Percentiles rank a stretch among this genome's conserved stretches.
phyloP scores from a whole-genome alignment of 2,113 vertebrate genomes.

The Bothrops jararaca region DNA sequence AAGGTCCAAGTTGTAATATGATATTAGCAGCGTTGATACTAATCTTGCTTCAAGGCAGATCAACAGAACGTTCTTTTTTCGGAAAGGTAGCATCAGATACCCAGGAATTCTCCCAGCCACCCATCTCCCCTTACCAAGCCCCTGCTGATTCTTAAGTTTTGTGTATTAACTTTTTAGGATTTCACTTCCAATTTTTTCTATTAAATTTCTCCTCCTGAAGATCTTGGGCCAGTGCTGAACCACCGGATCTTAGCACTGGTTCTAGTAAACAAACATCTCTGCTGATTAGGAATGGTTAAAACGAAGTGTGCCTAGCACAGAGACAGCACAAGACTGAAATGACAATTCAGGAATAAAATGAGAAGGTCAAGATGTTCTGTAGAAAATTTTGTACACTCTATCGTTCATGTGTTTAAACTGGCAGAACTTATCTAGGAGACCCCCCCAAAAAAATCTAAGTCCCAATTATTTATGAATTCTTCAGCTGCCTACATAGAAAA shows the following conservation, averaged over 20 bases:
- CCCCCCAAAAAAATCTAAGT: neutral
- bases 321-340: neutral
- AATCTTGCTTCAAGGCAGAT: neutral
- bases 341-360: neutral
- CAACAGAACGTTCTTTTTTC: rapidly evolving
- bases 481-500: slow-evolving; percentile 47
- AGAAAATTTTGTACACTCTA: neutral
- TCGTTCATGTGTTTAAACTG: neutral
- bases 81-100: neutral
- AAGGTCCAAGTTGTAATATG: neutral
- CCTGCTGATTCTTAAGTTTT: neutral
- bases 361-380: neutral
- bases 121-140: neutral
- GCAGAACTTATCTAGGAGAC: neutral
- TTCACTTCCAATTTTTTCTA: neutral
- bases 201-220: neutral
- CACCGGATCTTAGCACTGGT: neutral
- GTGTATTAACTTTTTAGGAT: neutral
- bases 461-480: slow-evolving; percentile 36
- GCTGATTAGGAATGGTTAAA: neutral
- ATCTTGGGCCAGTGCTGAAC: too few species aligned
- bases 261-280: neutral
- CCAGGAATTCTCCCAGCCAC: neutral
- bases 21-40: neutral
- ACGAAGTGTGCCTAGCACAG: neutral